These are phyloP conservation scores for Myioborus miniatus DNA, from an alignment of 2,797 vertebrate species.

Conservation along the genomic window DNA sequence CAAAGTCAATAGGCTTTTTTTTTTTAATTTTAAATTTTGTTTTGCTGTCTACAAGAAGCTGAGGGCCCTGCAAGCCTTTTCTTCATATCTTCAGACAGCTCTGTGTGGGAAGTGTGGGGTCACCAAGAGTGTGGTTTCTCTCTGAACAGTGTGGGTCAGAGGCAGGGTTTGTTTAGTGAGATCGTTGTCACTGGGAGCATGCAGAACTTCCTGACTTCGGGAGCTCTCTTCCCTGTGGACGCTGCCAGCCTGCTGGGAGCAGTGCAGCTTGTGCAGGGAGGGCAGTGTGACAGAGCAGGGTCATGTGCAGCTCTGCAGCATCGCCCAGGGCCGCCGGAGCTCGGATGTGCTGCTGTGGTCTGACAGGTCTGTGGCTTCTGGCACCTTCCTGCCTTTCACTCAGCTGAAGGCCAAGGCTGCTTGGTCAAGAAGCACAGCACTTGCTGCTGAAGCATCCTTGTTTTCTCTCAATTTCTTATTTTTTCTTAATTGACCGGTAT, in stretches of 20 bases:
- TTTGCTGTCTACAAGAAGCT: not conserved
- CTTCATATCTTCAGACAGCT: not conserved
- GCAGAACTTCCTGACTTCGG: not conserved
- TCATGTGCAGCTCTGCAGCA: not conserved
- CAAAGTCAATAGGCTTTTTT: not conserved
- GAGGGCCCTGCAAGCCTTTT: not conserved
- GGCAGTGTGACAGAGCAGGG: not conserved
- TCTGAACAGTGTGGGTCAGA: not conserved
- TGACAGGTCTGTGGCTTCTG: not conserved
- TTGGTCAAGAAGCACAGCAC: not conserved
- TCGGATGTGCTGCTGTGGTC: not conserved
- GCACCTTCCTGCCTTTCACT: not conserved
- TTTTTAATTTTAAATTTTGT: not conserved
- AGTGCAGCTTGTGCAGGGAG: not conserved
- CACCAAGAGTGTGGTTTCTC: not conserved
- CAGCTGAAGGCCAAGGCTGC: not conserved
- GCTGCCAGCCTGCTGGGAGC: not conserved
- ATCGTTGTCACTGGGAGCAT: not conserved
- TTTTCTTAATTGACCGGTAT: not conserved
- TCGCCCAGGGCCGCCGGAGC: not conserved
- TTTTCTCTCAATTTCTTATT: not conserved
- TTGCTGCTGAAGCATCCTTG: not conserved
- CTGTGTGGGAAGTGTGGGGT: conserved; percentile 36
- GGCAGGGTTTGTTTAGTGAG: not conserved
- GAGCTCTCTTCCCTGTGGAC: not conserved